These are phyloP conservation scores for Zaprionus lachaisei DNA, from an alignment of 1,140 invertebrate genomes.

Conservation along the genomic window DNA sequence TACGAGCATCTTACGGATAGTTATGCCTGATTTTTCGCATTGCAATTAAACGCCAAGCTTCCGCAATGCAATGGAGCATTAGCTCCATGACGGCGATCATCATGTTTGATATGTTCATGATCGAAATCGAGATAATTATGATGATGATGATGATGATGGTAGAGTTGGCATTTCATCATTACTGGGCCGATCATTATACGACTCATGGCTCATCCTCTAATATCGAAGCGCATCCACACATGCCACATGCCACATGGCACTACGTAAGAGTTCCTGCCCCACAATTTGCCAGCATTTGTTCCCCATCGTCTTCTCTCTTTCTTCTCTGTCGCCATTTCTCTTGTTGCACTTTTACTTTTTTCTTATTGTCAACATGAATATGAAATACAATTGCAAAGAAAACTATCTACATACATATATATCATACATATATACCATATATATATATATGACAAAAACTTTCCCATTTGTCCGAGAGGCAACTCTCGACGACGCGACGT, in stretches of 20 bases:
- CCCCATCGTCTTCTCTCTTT: constrained; percentile 14
- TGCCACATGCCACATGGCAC: background rate
- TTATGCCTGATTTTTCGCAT: constrained; percentile 45
- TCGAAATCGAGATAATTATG: background rate
- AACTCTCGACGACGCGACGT: constrained; percentile 25
- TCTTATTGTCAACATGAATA: constrained; percentile 69
- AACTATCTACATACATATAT: constrained; percentile 17
- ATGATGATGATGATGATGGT: background rate
- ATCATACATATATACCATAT: background rate
- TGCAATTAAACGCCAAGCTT: constrained; percentile 61
- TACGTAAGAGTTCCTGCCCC: constrained; percentile 33
- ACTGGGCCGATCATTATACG: constrained; percentile 37
- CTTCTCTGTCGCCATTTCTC: constrained; percentile 6
- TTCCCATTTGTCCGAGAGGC: constrained; percentile 55
- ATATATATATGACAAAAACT: constrained; percentile 42
- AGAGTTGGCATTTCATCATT: background rate
- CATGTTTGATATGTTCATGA: constrained; percentile 8
- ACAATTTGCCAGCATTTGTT: constrained; percentile 32
- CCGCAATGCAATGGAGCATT: constrained; percentile 57
- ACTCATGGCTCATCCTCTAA: background rate
- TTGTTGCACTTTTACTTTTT: constrained; percentile 66
- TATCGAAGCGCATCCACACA: background rate
- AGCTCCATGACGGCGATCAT: constrained; percentile 12
- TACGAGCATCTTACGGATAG: constrained; percentile 36
- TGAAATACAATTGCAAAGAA: constrained; percentile 48